Percentiles rank a stretch among this genome's conserved stretches.
These are phyloP conservation scores for Drosophila paracracens DNA, from an alignment of 2,888 invertebrate genomes.

Conservation along the genomic window DNA sequence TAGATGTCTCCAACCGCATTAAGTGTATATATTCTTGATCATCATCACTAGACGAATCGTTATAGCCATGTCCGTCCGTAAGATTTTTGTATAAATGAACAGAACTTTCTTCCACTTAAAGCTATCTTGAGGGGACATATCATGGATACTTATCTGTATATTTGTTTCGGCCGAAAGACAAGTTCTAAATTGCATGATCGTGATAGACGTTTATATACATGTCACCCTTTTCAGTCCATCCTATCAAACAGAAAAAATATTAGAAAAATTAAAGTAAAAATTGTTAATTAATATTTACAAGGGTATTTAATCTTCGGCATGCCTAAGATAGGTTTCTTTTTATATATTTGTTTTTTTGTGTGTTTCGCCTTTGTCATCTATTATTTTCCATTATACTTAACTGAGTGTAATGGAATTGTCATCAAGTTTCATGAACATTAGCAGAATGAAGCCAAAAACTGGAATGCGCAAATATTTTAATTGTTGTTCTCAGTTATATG, in stretches of 20 bases:
- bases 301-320: not conserved
- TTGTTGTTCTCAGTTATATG: conserved; percentile 57
- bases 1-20: not conserved
- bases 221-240: not conserved
- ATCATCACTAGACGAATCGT: not conserved
- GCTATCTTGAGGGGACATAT: not conserved
- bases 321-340: not conserved
- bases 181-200: not conserved
- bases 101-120: not conserved
- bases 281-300: not conserved
- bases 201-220: not conserved
- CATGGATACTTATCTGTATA: not conserved
- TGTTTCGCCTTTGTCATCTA: not conserved
- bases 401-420: not conserved
- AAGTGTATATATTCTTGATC: not conserved
- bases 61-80: not conserved
- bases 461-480: conserved; percentile 62
- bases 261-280: not conserved
- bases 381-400: conserved; percentile 6
- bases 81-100: not conserved
- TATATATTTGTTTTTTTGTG: not conserved
- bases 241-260: not conserved
- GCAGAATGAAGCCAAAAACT: conserved; percentile 1
- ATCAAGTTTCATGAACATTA: conserved; percentile 1
- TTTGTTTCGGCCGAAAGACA: not conserved